Evolutionary conservation across 2,113 vertebrate genomes (phyloP).

Genomic region (Bos javanicus): DNA sequence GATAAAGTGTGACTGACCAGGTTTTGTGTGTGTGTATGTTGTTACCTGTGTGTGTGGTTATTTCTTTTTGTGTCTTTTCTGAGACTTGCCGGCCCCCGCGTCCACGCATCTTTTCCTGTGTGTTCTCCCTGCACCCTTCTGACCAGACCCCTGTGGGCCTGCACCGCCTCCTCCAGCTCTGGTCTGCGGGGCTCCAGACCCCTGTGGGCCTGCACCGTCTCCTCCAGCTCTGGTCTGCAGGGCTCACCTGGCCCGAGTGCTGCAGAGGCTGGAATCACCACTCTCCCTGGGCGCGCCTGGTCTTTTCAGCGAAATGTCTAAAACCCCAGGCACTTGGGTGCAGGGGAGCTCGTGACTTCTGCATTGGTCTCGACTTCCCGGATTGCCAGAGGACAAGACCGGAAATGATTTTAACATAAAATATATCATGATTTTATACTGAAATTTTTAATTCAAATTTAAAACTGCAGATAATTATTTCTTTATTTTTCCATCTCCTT

Average conservation of each 20-base stretch:
- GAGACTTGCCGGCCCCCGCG: not conserved
- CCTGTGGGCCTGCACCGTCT: too few species aligned
- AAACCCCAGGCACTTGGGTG: not conserved
- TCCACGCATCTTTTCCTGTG: not conserved
- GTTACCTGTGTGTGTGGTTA: not conserved
- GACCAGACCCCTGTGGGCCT: not conserved
- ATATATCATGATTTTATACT: too few species aligned
- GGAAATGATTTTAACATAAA: not conserved
- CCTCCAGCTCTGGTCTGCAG: too few species aligned
- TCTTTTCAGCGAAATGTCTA: not conserved
- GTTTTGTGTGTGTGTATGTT: not conserved
- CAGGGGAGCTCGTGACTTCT: not conserved
- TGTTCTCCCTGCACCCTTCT: not conserved
- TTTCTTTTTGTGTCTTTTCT: not conserved
- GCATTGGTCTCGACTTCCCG: too few species aligned
- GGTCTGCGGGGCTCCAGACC: not conserved
- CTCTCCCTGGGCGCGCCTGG: rapidly evolving
- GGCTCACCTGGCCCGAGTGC: rapidly evolving
- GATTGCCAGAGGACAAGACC: not conserved
- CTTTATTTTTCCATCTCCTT: not conserved
- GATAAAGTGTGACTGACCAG: not conserved
- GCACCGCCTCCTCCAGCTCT: too few species aligned
- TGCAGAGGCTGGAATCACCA: too few species aligned
- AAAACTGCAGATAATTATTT: too few species aligned
- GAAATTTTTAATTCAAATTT: not conserved